Percentiles rank a stretch among this genome's conserved stretches.
Evolutionary conservation across 2,888 invertebrate genomes (phyloP).

Genomic region (Drosophila demipolita): DNA sequence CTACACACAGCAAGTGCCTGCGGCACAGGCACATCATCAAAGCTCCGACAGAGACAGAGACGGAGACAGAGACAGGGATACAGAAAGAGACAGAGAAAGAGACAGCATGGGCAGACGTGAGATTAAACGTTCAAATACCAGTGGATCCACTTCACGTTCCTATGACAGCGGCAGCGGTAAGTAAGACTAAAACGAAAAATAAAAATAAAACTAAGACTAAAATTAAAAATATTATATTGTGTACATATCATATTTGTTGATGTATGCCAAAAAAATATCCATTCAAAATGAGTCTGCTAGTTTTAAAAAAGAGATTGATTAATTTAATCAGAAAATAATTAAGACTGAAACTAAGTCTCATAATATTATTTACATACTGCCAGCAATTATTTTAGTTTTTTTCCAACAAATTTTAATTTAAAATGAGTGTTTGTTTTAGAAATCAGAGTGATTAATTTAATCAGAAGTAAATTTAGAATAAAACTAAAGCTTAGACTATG

Average conservation of each 20-base stretch:
- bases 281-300: not conserved
- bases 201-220: conserved; percentile 28
- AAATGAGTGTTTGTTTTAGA: no score
- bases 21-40: conserved; percentile 38
- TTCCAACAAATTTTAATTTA: no score
- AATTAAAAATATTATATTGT: no score
- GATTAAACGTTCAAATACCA: conserved; percentile 85
- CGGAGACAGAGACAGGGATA: conserved; percentile 3
- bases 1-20: conserved; percentile 21
- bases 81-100: not conserved
- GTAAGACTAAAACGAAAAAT: conserved; percentile 43
- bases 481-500: no score
- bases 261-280: not conserved
- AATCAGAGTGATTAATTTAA: no score
- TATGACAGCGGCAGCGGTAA: conserved; percentile 84
- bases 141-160: conserved; percentile 82
- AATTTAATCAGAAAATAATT: not conserved
- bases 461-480: no score
- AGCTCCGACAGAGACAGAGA: conserved; percentile 46
- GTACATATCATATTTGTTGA: not conserved
- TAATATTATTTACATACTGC: no score
- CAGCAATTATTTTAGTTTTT: no score
- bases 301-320: not conserved
- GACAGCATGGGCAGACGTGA: conserved; percentile 84
- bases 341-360: no score